Conservation (phyloP, 1,140 invertebrate genomes). For the Drosophila ogumai region DNA sequence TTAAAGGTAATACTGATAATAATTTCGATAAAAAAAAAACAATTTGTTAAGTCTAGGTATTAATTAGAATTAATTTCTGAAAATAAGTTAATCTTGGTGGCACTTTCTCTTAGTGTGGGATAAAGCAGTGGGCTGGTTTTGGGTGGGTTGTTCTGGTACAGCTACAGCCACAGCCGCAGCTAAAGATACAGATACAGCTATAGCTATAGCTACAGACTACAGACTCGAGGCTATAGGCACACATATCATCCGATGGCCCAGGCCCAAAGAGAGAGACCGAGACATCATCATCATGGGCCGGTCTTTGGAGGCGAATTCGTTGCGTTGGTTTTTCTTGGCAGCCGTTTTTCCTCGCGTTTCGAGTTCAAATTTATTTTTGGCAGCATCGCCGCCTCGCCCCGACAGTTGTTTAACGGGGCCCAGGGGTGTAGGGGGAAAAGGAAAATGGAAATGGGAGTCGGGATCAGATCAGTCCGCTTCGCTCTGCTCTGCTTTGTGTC, state of each 20-base stretch:
- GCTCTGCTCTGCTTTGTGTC: conserved; percentile 47
- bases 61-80: no score
- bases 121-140: conserved; percentile 20
- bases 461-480: conserved; percentile 55
- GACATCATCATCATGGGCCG: conserved; percentile 30
- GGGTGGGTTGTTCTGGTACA: conserved; percentile 9
- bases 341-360: conserved; percentile 60
- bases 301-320: conserved; percentile 61
- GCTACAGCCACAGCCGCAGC: neutral
- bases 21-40: no score
- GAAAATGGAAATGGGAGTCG: conserved; percentile 45
- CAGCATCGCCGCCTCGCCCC: conserved; percentile 54
- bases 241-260: conserved; percentile 3
- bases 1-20: no score
- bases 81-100: fast-evolving
- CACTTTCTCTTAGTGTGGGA: conserved; percentile 1
- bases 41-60: no score
- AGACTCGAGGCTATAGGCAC: neutral
- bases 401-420: neutral
- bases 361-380: conserved; percentile 83
- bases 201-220: neutral
- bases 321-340: conserved; percentile 80
- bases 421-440: neutral
- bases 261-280: conserved; percentile 20
- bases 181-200: neutral